Evolutionary conservation across 2,888 invertebrate species (phyloP).

Genomic region (Torymus tubicola): DNA sequence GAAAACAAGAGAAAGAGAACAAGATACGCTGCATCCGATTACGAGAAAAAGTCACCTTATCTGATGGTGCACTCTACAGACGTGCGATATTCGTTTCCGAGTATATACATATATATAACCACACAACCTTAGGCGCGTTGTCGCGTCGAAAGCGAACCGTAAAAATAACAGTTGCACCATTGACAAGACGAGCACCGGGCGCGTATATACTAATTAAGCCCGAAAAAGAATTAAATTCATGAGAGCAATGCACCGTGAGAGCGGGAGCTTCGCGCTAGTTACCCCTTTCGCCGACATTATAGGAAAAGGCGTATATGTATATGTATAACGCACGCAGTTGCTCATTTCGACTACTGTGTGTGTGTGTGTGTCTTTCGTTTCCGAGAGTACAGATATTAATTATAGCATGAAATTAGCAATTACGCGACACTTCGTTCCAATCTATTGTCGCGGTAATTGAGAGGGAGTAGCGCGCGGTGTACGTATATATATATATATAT

Average conservation of each 20-base stretch:
- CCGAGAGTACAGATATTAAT: background rate
- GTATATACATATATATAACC: too few species aligned
- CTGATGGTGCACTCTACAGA: background rate
- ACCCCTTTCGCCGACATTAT: too few species aligned
- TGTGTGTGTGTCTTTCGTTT: too few species aligned
- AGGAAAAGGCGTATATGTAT: too few species aligned
- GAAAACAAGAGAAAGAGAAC: background rate
- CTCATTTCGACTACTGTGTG: too few species aligned
- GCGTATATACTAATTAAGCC: conserved; percentile 41
- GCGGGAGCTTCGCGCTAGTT: background rate
- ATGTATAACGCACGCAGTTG: too few species aligned
- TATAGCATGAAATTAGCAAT: conserved; percentile 7
- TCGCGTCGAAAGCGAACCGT: conserved; percentile 9
- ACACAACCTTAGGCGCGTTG: too few species aligned
- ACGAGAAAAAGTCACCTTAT: conserved; percentile 23
- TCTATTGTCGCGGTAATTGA: conserved; percentile 24
- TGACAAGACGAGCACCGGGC: conserved; percentile 38
- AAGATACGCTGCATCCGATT: background rate
- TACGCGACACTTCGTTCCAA: conserved; percentile 23
- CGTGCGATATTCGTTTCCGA: background rate
- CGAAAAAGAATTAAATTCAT: background rate
- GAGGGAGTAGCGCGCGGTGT: background rate
- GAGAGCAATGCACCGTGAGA: conserved; percentile 29
- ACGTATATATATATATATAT: too few species aligned
- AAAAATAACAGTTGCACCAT: conserved; percentile 50